phyloP scores from a whole-genome alignment of 2,888 invertebrate genomes.

The Thera obeliscata region DNA sequence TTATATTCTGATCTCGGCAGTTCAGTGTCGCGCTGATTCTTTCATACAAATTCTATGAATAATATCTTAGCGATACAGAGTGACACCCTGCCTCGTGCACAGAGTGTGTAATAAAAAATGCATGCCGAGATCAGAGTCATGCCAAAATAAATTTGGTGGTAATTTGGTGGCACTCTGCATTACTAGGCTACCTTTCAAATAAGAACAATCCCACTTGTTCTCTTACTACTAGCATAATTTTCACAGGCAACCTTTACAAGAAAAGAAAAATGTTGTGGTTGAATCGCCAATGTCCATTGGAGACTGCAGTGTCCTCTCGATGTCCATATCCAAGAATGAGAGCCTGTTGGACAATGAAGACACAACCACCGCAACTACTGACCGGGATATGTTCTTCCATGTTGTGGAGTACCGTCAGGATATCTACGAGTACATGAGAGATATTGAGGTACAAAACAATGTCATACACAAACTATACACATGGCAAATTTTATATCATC shows the following conservation, averaged over 20 bases:
- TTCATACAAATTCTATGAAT: no score
- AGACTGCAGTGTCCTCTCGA: constrained; percentile 83
- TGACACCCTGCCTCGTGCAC: no score
- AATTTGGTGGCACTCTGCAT: no score
- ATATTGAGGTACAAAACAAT: constrained; percentile 86
- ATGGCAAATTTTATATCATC: no score
- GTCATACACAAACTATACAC: no score
- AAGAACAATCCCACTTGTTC: not conserved
- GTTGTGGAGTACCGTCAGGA: constrained; percentile 92
- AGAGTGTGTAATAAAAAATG: no score
- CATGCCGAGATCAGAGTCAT: no score
- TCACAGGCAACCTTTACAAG: constrained; percentile 64
- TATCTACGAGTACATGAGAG: constrained; percentile 92
- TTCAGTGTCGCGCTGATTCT: no score
- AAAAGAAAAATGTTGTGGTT: constrained; percentile 78
- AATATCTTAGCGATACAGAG: no score
- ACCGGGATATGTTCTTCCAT: constrained; percentile 89
- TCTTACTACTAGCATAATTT: not conserved
- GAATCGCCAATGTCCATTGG: constrained; percentile 86
- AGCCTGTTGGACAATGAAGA: constrained; percentile 69
- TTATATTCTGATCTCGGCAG: no score
- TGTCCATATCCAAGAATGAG: constrained; percentile 86
- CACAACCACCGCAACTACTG: constrained; percentile 81
- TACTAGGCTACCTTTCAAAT: not conserved
- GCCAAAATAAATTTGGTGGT: no score